These are phyloP conservation scores for Rhodinocichla rosea DNA, from an alignment of 2,113 vertebrate genomes.

Conservation along the genomic window DNA sequence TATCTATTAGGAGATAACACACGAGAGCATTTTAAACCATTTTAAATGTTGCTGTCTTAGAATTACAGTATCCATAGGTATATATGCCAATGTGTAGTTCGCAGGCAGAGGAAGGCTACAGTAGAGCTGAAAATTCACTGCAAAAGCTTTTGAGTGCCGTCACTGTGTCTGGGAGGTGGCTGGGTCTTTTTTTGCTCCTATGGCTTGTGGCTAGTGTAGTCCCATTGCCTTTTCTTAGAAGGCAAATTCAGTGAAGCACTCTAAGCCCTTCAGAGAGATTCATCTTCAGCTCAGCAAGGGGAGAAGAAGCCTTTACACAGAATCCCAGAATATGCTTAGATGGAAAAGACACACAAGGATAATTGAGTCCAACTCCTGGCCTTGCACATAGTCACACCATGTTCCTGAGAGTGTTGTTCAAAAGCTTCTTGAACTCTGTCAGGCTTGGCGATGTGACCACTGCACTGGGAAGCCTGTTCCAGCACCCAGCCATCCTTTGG, in stretches of 20 bases:
- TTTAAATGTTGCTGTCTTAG: not conserved
- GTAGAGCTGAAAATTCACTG: not conserved
- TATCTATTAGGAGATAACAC: not conserved
- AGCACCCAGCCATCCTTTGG: not conserved
- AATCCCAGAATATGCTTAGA: not conserved
- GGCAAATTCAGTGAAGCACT: not conserved
- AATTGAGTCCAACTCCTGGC: not conserved
- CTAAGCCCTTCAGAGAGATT: not conserved
- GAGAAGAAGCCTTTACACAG: not conserved
- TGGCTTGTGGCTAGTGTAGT: not conserved
- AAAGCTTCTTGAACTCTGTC: not conserved
- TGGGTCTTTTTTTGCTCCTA: not conserved
- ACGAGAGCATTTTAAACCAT: not conserved
- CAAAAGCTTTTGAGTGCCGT: not conserved
- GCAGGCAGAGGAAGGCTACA: not conserved
- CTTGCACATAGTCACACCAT: not conserved
- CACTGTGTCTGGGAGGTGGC: not conserved
- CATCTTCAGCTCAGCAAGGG: not conserved
- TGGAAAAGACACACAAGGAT: not conserved
- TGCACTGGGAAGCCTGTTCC: not conserved
- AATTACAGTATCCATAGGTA: not conserved
- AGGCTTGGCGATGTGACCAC: not conserved
- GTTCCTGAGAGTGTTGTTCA: not conserved
- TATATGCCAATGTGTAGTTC: not conserved
- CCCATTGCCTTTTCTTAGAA: not conserved